Percentiles rank a stretch among this genome's conserved stretches.
Conservation (phyloP, 2,797 vertebrate genomes). For the Xyrichtys novacula region DNA sequence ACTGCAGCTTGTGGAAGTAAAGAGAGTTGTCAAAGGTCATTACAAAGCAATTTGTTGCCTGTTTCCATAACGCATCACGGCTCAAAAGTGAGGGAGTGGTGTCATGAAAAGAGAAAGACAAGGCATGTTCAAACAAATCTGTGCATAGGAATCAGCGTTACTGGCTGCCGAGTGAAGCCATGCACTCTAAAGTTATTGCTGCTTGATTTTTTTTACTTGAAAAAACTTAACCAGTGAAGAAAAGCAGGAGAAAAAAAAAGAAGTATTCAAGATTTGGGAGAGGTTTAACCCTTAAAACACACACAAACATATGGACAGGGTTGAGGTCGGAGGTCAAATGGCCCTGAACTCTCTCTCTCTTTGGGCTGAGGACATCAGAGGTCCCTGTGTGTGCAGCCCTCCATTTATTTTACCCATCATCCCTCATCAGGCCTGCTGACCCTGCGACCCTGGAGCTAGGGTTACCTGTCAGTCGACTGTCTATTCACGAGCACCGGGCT, state of each 20-base stretch:
- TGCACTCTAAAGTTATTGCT: conserved; percentile 30
- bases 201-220: conserved; percentile 29
- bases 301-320: conserved; percentile 48
- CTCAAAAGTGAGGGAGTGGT: conserved; percentile 42
- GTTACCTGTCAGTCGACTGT: conserved; percentile 84
- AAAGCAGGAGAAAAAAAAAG: conserved; percentile 14
- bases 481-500: conserved; percentile 72
- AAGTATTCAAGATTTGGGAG: conserved; percentile 36
- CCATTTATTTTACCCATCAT: conserved; percentile 85
- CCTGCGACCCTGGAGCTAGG: conserved; percentile 78
- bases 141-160: conserved; percentile 49
- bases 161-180: conserved; percentile 26
- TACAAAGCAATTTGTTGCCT: conserved; percentile 70
- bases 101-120: conserved; percentile 42
- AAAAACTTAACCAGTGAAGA: conserved; percentile 7
- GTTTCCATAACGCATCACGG: conserved; percentile 48
- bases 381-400: conserved; percentile 71
- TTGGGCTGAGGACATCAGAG: conserved; percentile 76
- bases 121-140: conserved; percentile 69
- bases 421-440: conserved; percentile 79
- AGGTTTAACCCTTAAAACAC: conserved; percentile 59
- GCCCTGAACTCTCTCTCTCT: conserved; percentile 77
- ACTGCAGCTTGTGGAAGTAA: conserved; percentile 46
- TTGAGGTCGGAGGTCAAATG: conserved; percentile 72
- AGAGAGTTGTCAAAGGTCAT: conserved; percentile 60